phyloP scores from a whole-genome alignment of 2,113 vertebrate genomes.

The cattle (Bos taurus) region ARS-UCD2.0 NC_037357.1:88699501-88700000 shows the following conservation, averaged over 20 bases:
- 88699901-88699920: background rate
- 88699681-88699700: background rate
- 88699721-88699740: background rate
- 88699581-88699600: background rate
- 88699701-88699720: background rate
- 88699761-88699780: background rate
- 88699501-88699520: background rate
- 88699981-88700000: background rate
- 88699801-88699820: background rate
- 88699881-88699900: background rate
- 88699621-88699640: background rate
- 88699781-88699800: background rate
- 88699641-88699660: background rate
- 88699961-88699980: background rate
- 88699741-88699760: background rate
- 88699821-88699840: background rate
- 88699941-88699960: slow-evolving; percentile 9
- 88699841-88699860: background rate
- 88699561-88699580: background rate
- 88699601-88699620: background rate
- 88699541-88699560: background rate
- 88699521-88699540: background rate
- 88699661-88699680: background rate
- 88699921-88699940: background rate
- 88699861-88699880: background rate